phyloP scores from a whole-genome alignment of 2,797 vertebrate species.

The Tarsius wallacei region DNA sequence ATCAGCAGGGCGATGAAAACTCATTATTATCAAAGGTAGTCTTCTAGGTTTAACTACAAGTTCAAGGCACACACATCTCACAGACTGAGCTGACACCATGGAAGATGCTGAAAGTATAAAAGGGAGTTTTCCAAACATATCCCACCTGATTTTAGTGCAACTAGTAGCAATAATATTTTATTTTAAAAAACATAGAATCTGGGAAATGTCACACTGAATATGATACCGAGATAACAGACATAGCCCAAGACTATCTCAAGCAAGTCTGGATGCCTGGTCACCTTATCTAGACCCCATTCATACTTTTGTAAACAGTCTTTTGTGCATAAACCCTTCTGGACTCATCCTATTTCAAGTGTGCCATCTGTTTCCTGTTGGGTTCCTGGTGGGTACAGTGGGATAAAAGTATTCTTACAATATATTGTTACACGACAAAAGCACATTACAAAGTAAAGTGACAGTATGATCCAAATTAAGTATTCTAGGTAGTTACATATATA shows the following conservation, averaged over 20 bases:
- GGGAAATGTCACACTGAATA: neutral
- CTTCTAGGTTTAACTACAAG: neutral
- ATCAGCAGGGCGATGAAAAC: neutral
- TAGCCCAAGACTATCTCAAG: neutral
- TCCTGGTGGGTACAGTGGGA: constrained; percentile 36
- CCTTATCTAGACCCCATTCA: neutral
- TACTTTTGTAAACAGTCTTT: constrained; percentile 48
- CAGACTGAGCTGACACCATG: neutral
- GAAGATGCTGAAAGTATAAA: neutral
- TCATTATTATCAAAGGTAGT: neutral
- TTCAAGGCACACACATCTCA: neutral
- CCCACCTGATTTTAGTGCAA: neutral
- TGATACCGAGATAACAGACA: neutral
- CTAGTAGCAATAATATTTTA: neutral
- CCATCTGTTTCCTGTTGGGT: constrained; percentile 74
- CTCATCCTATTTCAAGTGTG: constrained; percentile 46
- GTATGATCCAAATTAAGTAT: constrained; percentile 49
- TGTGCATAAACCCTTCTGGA: constrained; percentile 58
- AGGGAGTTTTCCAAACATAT: neutral
- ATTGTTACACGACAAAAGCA: constrained; percentile 65
- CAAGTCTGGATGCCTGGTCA: neutral
- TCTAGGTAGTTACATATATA: constrained; percentile 23
- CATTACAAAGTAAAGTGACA: constrained; percentile 36
- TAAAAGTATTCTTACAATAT: constrained; percentile 57
- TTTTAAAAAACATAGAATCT: constrained; percentile 17